phyloP scores from a whole-genome alignment of 2,113 vertebrate species.

The Pseudonaja textilis region DNA sequence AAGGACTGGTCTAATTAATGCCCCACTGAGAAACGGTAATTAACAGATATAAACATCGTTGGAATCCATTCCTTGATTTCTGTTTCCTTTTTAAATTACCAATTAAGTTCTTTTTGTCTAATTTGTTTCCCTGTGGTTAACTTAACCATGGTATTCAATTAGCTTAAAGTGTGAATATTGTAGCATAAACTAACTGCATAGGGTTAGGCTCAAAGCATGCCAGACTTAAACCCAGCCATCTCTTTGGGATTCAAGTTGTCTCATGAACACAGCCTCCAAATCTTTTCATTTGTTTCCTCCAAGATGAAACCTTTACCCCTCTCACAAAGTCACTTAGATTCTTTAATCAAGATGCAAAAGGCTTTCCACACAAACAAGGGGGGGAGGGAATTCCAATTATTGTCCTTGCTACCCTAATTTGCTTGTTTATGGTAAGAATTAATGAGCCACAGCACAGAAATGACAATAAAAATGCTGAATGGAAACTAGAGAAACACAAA shows the following conservation, averaged over 20 bases:
- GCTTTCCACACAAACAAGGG: too few species aligned
- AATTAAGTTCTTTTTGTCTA: background rate
- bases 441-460: background rate
- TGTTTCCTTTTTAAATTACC: background rate
- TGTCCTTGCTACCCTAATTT: background rate
- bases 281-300: background rate
- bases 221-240: background rate
- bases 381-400: background rate
- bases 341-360: background rate
- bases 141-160: background rate
- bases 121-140: background rate
- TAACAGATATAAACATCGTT: background rate
- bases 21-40: background rate
- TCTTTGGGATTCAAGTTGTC: background rate
- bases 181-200: background rate
- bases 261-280: background rate
- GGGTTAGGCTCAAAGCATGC: background rate
- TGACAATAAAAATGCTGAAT: background rate
- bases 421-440: background rate
- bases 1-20: background rate
- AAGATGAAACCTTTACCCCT: background rate
- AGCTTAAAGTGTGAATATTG: background rate
- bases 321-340: background rate
- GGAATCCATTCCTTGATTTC: background rate
- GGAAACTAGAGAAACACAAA: background rate